Evolutionary conservation across 2,888 invertebrate species (phyloP).

Genomic region (Tipula lateralis): DNA sequence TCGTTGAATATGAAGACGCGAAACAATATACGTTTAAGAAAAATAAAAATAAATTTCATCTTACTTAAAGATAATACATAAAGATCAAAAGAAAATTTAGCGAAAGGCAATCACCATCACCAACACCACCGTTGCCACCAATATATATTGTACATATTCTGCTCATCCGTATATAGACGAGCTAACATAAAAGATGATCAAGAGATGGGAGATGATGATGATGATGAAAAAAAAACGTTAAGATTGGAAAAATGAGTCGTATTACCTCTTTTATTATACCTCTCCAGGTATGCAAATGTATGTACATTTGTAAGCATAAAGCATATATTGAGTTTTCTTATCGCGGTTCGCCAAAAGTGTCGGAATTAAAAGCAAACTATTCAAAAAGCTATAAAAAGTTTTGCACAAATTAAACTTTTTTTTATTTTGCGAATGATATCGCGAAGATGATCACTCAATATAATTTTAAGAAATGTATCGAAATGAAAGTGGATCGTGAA

Average conservation of each 20-base stretch:
- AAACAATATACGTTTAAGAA: not conserved
- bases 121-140: not conserved
- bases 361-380: not conserved
- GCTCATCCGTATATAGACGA: not conserved
- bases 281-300: not conserved
- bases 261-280: not conserved
- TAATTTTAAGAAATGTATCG: not conserved
- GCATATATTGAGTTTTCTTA: not conserved
- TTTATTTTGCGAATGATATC: not conserved
- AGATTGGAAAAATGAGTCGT: not conserved
- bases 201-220: too few relatives aligned
- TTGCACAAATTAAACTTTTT: not conserved
- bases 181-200: not conserved
- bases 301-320: too few relatives aligned
- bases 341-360: not conserved
- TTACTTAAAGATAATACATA: not conserved
- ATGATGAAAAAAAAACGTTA: not conserved
- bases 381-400: not conserved
- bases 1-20: not conserved
- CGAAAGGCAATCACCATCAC: not conserved
- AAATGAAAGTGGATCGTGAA: not conserved
- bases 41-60: not conserved
- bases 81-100: conserved; percentile 2
- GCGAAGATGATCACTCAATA: not conserved
- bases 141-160: not conserved